These are phyloP conservation scores for Ciconia stormi DNA, from an alignment of 2,113 vertebrate species.

Conservation along the genomic window DNA sequence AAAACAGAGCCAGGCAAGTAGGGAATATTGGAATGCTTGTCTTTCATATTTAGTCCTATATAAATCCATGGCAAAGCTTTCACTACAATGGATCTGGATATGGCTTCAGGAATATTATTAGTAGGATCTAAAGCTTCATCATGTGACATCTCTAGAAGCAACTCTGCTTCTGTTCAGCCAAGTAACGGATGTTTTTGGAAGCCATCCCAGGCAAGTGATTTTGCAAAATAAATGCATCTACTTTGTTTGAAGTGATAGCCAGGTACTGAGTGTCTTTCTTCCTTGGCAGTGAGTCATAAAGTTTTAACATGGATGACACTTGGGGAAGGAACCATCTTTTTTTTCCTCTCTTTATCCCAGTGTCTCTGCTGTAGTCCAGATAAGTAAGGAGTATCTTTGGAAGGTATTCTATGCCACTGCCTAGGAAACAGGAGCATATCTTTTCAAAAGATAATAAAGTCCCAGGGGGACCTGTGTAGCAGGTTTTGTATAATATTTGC, in stretches of 20 bases:
- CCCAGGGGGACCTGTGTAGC: too few relatives aligned
- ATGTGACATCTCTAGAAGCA: not conserved
- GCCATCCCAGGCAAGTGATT: not conserved
- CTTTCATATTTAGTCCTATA: not conserved
- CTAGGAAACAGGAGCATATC: not conserved
- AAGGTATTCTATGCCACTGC: not conserved
- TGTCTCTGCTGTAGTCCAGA: not conserved
- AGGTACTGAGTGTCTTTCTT: not conserved
- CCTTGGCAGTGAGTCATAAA: not conserved
- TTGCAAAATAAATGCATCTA: slow-evolving; percentile 12
- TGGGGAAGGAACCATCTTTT: not conserved
- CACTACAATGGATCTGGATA: not conserved
- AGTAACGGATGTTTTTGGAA: not conserved
- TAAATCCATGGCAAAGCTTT: not conserved
- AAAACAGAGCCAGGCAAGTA: not conserved
- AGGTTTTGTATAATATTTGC: not conserved
- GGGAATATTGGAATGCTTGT: not conserved
- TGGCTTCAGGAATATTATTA: not conserved
- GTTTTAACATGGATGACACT: not conserved
- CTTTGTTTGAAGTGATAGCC: not conserved
- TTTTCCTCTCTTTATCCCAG: not conserved
- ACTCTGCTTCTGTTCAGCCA: not conserved
- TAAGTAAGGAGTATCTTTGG: not conserved
- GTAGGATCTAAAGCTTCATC: not conserved
- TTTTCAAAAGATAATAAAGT: not conserved